Base-by-base conservation (phyloP, 2,888 invertebrate species). In the Rhamphomyia laevipes region DNA sequence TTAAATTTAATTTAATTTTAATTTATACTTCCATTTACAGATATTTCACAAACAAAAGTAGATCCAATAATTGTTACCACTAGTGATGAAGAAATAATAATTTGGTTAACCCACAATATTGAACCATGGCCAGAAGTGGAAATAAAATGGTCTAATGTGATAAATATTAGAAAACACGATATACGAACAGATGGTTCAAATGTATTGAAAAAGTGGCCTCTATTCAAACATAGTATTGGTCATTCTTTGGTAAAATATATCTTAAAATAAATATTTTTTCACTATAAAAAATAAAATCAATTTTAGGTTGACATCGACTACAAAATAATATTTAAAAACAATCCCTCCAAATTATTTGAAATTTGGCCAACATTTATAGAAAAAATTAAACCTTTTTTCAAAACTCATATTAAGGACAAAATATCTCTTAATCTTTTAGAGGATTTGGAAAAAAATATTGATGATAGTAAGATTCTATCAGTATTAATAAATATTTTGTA, bases 191-290 rank as follows among this genome's bases (percentile, higher is more conserved):
- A 12, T 16, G 38, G 15, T 12, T 13, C 21, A 23, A 48, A 44
- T 43, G 17, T 49, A 1, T 43, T 49, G 3, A 45, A 30, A 12
- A 48, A 48, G 42, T 51, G 43, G 48, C 51, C 51, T 13, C 44
- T 51, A 38, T 48, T 48, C n/a, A 48, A 50, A 43, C 50, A 50
- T 35, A 41, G 31, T 15, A 21, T 48, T 48, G 48, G 48, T 11
- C 48, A 48, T 44, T 31, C 43, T 13, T 44, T 48, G 48, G 44
- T 48, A 44, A 38, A 13, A 38, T 15, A 17, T 33, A 38, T 44
- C 9, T 27, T 9, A 7, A 7, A 6, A 9, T 2, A 27, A 27
- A 27, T 7, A 9, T 27, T 3, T 2, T 43, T 35, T 42, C 16
- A 7, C 2, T 27, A 21, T 27, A 27, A 42, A 45, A 38, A 33